A percentile compares a stretch with the other conserved stretches of the same genome.
These are phyloP conservation scores for Vimba vimba DNA, from an alignment of 2,113 vertebrate genomes.

Conservation along the genomic window DNA sequence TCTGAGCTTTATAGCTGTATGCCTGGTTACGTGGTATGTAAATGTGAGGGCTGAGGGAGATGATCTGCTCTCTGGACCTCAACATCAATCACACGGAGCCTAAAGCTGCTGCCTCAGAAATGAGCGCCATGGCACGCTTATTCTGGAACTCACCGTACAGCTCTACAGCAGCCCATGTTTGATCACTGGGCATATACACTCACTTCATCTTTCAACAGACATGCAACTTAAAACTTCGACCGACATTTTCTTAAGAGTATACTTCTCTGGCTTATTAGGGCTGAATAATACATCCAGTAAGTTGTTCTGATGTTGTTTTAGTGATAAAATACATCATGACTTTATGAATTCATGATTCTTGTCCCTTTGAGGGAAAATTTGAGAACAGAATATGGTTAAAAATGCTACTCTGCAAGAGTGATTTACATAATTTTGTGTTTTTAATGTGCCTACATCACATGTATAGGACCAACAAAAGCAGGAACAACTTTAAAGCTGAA, in stretches of 20 bases:
- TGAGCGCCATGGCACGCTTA: constrained; percentile 25
- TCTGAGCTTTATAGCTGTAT: constrained; percentile 53
- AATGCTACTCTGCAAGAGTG: background rate
- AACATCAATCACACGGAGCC: constrained; percentile 61
- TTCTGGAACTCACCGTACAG: constrained; percentile 40
- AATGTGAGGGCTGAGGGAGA: constrained; percentile 60
- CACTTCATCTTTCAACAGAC: constrained; percentile 24
- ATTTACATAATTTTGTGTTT: background rate
- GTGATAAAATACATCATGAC: background rate
- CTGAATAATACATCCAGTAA: background rate
- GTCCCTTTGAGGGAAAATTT: background rate
- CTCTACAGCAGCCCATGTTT: constrained; percentile 46
- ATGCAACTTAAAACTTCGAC: constrained; percentile 12
- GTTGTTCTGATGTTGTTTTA: constrained; percentile 3
- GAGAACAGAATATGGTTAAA: background rate
- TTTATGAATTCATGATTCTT: background rate
- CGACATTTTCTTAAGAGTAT: background rate
- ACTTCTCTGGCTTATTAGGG: background rate
- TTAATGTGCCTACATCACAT: background rate
- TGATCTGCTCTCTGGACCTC: constrained; percentile 58
- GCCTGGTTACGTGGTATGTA: constrained; percentile 55
- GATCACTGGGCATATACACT: constrained; percentile 34
- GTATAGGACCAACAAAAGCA: background rate
- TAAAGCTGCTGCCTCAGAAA: constrained; percentile 42
- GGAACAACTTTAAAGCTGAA: background rate